Evolutionary conservation across 30 jellyfish, hydroid and myxozoan species (phyloP).

Genomic region (Calvadosia cruxmelitensis): DNA sequence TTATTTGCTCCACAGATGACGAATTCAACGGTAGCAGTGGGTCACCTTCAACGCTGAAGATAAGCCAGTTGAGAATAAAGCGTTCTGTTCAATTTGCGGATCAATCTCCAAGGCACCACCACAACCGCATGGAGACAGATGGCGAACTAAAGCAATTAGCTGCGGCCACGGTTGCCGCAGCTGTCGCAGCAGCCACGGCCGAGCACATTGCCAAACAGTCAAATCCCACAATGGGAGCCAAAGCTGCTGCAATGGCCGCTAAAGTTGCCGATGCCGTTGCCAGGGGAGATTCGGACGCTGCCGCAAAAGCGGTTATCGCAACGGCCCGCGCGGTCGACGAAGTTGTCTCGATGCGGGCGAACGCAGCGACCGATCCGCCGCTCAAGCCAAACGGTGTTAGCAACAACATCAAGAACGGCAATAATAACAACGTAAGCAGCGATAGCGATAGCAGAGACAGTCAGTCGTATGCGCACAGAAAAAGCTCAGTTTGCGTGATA

Average conservation of each 20-base stretch:
- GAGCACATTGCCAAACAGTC: slow-evolving; percentile 94
- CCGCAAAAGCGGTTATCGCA: slow-evolving; percentile 92
- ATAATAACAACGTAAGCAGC: not conserved
- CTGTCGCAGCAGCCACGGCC: slow-evolving; percentile 96
- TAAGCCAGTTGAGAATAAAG: slow-evolving; percentile 3
- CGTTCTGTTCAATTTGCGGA: slow-evolving; percentile 78
- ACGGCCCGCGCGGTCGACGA: slow-evolving; percentile 93
- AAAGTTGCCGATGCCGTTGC: slow-evolving; percentile 97
- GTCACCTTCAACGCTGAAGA: not conserved
- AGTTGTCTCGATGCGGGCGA: slow-evolving; percentile 60
- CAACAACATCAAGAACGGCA: not conserved
- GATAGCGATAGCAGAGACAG: not conserved
- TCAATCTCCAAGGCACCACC: slow-evolving; percentile 19
- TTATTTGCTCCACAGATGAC: no score
- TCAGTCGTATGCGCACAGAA: not conserved
- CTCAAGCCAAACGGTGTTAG: not conserved
- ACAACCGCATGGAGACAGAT: slow-evolving; percentile 56
- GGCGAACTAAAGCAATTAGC: slow-evolving; percentile 56
- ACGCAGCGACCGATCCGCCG: not conserved
- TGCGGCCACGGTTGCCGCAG: slow-evolving; percentile 92
- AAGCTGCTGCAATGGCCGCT: slow-evolving; percentile 98
- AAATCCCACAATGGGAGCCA: slow-evolving; percentile 97
- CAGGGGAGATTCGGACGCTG: slow-evolving; percentile 87
- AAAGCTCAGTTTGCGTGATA: not conserved
- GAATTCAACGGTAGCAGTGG: no score